phyloP scores from a whole-genome alignment of 2,113 vertebrate genomes.

The Amblyopsis rosae region DNA sequence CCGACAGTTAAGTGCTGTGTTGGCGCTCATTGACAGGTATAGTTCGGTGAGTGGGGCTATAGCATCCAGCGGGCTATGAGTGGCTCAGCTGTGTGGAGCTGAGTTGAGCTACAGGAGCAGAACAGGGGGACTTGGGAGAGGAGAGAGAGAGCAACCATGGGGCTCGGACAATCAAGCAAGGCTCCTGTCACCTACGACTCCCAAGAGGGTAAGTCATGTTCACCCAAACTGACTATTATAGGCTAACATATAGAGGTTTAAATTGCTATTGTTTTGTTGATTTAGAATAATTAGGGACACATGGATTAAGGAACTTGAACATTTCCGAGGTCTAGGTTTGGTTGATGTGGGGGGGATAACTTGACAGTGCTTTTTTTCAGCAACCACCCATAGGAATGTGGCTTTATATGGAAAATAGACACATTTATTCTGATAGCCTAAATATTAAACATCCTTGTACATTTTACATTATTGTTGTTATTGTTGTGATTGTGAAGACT shows the following conservation, averaged over 20 bases:
- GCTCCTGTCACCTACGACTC: constrained; percentile 72
- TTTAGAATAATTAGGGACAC: background rate
- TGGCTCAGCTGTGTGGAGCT: constrained; percentile 43
- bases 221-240: too few species aligned
- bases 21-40: constrained; percentile 1
- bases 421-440: too few species aligned
- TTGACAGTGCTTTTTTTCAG: background rate
- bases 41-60: constrained; percentile 1
- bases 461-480: too few species aligned
- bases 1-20: constrained; percentile 12
- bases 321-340: constrained; percentile 11
- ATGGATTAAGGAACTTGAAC: background rate
- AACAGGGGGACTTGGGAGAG: constrained; percentile 38
- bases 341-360: too few species aligned
- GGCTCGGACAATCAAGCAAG: constrained; percentile 90
- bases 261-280: too few species aligned
- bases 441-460: too few species aligned
- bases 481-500: too few species aligned
- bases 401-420: too few species aligned
- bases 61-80: constrained; percentile 57
- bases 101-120: constrained; percentile 54
- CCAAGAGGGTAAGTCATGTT: constrained; percentile 84
- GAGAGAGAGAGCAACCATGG: constrained; percentile 77
- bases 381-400: too few species aligned
- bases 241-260: too few species aligned